Conservation (phyloP, 2,797 vertebrate genomes). For the Hylomyscus alleni region DNA sequence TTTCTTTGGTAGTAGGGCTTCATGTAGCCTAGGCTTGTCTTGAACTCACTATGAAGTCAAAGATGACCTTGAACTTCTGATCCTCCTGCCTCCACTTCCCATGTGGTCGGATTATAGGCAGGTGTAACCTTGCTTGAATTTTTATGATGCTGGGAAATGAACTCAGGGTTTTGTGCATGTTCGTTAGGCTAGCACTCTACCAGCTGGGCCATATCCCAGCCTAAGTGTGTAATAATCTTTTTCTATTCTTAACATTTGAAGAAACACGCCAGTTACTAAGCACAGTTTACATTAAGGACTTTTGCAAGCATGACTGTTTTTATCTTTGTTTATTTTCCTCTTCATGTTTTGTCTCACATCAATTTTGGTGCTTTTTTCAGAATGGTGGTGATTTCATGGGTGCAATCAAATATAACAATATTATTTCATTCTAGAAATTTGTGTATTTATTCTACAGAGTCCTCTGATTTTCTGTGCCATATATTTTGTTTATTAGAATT, state of each 20-base stretch:
- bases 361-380: background rate
- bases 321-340: background rate
- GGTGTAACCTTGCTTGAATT: background rate
- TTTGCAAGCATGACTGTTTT: background rate
- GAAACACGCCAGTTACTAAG: slow-evolving; percentile 37
- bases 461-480: background rate
- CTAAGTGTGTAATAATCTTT: background rate
- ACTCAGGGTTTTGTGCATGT: background rate
- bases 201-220: background rate
- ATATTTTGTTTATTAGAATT: slow-evolving; percentile 53
- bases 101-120: background rate
- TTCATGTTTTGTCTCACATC: background rate
- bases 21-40: background rate
- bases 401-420: slow-evolving; percentile 36
- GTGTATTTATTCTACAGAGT: background rate
- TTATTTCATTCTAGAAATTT: slow-evolving; percentile 44
- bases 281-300: background rate
- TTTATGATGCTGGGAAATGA: background rate
- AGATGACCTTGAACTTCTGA: background rate
- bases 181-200: background rate
- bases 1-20: background rate
- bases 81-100: background rate
- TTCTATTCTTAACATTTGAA: slow-evolving; percentile 15
- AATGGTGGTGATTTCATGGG: background rate
- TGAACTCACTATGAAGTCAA: background rate